These are phyloP conservation scores for Andrena marginata DNA, from an alignment of 2,888 invertebrate genomes.

Conservation along the genomic window DNA sequence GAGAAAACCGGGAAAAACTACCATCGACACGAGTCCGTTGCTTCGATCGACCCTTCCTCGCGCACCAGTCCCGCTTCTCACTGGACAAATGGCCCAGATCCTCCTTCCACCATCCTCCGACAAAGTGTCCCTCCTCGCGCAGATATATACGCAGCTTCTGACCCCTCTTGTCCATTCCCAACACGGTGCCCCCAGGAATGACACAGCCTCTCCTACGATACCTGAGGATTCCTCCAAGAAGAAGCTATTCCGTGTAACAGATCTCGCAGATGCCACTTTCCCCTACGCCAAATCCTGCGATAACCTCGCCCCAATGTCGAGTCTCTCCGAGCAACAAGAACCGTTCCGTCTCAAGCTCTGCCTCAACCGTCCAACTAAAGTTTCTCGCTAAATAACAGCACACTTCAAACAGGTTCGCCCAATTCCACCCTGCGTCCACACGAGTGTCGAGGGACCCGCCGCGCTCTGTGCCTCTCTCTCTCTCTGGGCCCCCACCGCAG, in stretches of 20 bases:
- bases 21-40: background rate
- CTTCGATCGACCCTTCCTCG: background rate
- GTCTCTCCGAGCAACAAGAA: background rate
- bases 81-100: background rate
- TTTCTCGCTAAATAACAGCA: background rate
- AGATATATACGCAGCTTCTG: too few species aligned
- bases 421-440: background rate
- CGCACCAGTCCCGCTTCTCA: background rate
- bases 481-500: background rate
- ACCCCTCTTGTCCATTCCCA: too few species aligned
- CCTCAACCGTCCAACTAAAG: background rate
- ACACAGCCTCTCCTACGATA: too few species aligned
- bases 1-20: constrained; percentile 17
- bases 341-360: background rate
- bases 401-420: background rate
- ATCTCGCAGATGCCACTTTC: too few species aligned
- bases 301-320: background rate
- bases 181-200: too few species aligned
- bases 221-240: too few species aligned
- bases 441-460: background rate
- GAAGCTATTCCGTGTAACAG: too few species aligned
- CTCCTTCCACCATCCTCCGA: too few species aligned
- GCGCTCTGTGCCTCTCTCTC: background rate
- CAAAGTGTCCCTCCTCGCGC: too few species aligned
- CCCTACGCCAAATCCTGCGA: too few species aligned